Percentiles rank a stretch among this genome's conserved stretches.
These are phyloP conservation scores for Brachionichthys hirsutus DNA, from an alignment of 2,113 vertebrate genomes.

Conservation along the genomic window DNA sequence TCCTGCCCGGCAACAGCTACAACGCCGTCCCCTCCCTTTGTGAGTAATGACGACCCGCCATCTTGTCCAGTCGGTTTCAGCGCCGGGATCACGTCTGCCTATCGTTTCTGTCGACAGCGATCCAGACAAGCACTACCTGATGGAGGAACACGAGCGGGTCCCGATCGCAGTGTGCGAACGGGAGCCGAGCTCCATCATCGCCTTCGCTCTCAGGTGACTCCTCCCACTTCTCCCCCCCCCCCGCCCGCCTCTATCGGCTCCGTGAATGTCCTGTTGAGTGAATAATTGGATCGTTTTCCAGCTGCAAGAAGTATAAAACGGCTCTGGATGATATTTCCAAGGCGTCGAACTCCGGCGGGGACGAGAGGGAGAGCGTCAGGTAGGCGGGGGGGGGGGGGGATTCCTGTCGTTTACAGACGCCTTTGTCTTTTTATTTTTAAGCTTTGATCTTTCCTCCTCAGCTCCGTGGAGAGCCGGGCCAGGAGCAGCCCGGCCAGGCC, in stretches of 20 bases:
- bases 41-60: constrained; percentile 67
- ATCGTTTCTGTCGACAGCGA: constrained; percentile 78
- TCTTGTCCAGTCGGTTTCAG: too few relatives aligned
- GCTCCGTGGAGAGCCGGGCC: constrained; percentile 80
- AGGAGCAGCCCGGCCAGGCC: constrained; percentile 89
- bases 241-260: background rate
- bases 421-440: too few relatives aligned
- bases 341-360: constrained; percentile 75
- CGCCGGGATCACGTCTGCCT: background rate
- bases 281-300: constrained; percentile 45
- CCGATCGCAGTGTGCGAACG: constrained; percentile 96
- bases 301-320: constrained; percentile 97
- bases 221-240: background rate
- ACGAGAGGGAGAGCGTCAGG: constrained; percentile 82
- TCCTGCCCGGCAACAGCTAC: constrained; percentile 96
- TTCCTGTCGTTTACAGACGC: too few relatives aligned
- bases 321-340: constrained; percentile 93
- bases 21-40: constrained; percentile 96
- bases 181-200: constrained; percentile 98
- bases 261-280: background rate
- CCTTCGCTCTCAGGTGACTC: constrained; percentile 94
- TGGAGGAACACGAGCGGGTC: constrained; percentile 96
- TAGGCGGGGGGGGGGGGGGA: constrained; percentile 32
- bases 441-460: constrained; percentile 54
- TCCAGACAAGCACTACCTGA: constrained; percentile 97